phyloP scores from a whole-genome alignment of 2,888 invertebrate genomes.

The Brachyopa scutellaris region DNA sequence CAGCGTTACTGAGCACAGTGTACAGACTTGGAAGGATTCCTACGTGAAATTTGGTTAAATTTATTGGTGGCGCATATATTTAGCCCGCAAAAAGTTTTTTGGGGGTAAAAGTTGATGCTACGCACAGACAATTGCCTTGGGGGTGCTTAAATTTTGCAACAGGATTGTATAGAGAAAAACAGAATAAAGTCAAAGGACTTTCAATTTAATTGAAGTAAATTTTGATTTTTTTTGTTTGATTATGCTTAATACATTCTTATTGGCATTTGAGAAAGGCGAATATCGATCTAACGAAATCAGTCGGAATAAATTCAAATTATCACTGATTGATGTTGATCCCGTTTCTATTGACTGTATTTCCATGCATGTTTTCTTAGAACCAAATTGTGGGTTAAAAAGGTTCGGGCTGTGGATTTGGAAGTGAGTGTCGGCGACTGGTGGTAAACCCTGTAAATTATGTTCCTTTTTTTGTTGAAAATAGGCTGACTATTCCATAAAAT shows the following conservation, averaged over 20 bases:
- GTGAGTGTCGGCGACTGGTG: too few relatives aligned
- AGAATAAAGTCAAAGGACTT: constrained; percentile 67
- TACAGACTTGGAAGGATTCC: constrained; percentile 33
- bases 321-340: constrained; percentile 54
- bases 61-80: constrained; percentile 64
- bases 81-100: constrained; percentile 36
- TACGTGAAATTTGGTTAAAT: constrained; percentile 68
- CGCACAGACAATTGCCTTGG: constrained; percentile 53
- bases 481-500: too few relatives aligned
- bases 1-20: constrained; percentile 32
- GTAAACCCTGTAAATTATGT: too few relatives aligned
- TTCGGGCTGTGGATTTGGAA: too few relatives aligned
- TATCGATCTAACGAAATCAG: constrained; percentile 28
- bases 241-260: constrained; percentile 39
- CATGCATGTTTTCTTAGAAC: too few relatives aligned
- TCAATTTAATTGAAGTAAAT: constrained; percentile 66
- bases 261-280: constrained; percentile 39
- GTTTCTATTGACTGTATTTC: too few relatives aligned
- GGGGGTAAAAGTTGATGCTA: constrained; percentile 4
- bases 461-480: too few relatives aligned
- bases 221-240: constrained; percentile 47
- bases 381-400: too few relatives aligned
- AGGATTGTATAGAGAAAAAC: constrained; percentile 20
- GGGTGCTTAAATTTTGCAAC: constrained; percentile 33
- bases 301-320: constrained; percentile 43